Conservation (phyloP, 1,140 invertebrate genomes). For the Bombus superbus region DNA sequence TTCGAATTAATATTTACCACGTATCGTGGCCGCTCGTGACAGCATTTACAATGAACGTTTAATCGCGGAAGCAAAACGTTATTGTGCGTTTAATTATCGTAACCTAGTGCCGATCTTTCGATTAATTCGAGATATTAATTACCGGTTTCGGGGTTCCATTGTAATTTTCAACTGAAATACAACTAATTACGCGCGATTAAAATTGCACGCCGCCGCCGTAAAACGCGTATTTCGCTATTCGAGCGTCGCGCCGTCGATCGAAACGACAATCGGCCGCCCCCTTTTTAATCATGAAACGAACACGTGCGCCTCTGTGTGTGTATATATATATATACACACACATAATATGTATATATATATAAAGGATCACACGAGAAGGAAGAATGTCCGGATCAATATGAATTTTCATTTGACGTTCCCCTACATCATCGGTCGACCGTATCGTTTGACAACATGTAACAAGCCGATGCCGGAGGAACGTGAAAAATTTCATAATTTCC, state of each 20-base stretch:
- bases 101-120: background rate
- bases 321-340: no score
- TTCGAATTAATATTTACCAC: background rate
- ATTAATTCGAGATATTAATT: conserved; percentile 38
- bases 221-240: background rate
- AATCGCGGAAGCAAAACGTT: conserved; percentile 8
- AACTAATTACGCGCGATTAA: conserved; percentile 42
- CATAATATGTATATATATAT: no score
- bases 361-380: background rate
- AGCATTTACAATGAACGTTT: background rate
- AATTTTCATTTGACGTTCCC: conserved; percentile 36
- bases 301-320: background rate
- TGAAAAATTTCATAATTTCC: conserved; percentile 49
- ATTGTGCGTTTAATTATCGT: conserved; percentile 17
- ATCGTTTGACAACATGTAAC: conserved; percentile 34
- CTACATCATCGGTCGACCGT: background rate
- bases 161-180: conserved; percentile 10
- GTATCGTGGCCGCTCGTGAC: background rate
- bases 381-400: conserved; percentile 24
- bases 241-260: background rate
- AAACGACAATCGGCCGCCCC: background rate
- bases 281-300: conserved; percentile 20
- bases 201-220: background rate
- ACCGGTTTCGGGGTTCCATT: conserved; percentile 9
- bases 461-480: background rate